Percentiles rank a stretch among this genome's conserved stretches.
These are phyloP conservation scores for Tenualosa ilisha DNA, from an alignment of 2,797 vertebrate genomes.

Conservation along the genomic window DNA sequence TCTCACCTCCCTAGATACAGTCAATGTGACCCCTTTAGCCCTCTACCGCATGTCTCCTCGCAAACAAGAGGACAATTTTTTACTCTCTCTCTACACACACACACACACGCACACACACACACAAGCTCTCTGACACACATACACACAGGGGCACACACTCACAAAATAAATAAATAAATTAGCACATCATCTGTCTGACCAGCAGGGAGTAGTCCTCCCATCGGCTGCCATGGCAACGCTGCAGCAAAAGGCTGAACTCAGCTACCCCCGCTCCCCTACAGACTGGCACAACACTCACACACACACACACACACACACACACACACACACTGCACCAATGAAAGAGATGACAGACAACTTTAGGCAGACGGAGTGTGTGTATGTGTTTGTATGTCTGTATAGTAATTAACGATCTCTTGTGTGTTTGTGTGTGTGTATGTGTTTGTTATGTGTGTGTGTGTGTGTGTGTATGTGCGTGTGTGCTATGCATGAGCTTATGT, in stretches of 20 bases:
- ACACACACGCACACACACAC: conserved; percentile 7
- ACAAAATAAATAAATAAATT: conserved; percentile 19
- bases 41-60: neutral
- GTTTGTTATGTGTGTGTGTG: too few species aligned
- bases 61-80: neutral
- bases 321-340: neutral
- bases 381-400: neutral
- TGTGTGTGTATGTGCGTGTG: neutral
- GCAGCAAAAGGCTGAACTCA: conserved; percentile 24
- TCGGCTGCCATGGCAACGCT: conserved; percentile 22
- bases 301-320: conserved; percentile 10
- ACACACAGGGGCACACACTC: neutral
- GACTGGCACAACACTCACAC: neutral
- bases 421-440: neutral
- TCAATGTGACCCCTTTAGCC: neutral
- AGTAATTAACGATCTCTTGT: neutral
- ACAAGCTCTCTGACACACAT: neutral
- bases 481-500: neutral
- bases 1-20: neutral
- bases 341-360: conserved; percentile 1
- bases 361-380: neutral
- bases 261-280: conserved; percentile 1
- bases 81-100: neutral
- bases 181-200: conserved; percentile 16
- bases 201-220: conserved; percentile 22